These are phyloP conservation scores for Ichneumon xanthorius DNA, from an alignment of 2,888 invertebrate genomes.

Conservation along the genomic window DNA sequence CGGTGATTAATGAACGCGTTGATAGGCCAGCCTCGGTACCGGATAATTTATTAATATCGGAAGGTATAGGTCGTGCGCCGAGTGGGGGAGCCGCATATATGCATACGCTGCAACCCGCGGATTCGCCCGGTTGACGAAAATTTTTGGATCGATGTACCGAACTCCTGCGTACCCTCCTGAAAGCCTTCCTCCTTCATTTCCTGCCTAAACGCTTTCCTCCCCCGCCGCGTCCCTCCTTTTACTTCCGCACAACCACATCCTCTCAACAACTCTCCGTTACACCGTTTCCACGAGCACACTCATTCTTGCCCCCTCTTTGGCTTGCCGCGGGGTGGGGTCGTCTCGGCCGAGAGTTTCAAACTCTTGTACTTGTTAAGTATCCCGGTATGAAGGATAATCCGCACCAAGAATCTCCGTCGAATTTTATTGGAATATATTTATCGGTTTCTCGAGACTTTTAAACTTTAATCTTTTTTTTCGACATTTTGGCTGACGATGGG, in stretches of 20 bases:
- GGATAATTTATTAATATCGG: constrained; percentile 81
- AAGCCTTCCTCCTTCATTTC: constrained; percentile 17
- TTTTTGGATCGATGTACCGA: constrained; percentile 34
- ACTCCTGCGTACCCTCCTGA: constrained; percentile 5
- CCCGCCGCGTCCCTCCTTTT: neutral
- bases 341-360: constrained; percentile 5
- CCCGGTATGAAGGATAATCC: neutral
- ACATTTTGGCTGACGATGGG: neutral
- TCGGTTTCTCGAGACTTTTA: neutral
- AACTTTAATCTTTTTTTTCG: neutral
- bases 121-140: constrained; percentile 29
- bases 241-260: neutral
- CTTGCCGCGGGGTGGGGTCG: neutral
- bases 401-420: neutral
- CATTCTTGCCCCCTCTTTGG: neutral
- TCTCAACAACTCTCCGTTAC: constrained; percentile 8
- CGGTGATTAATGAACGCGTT: constrained; percentile 80
- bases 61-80: constrained; percentile 65
- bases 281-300: constrained; percentile 7
- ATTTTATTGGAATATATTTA: neutral
- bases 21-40: constrained; percentile 71
- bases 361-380: constrained; percentile 14
- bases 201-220: constrained; percentile 30
- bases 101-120: neutral
- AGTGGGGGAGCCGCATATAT: constrained; percentile 2